Evolutionary conservation across 1,140 invertebrate species (phyloP).

Genomic region (Helicoverpa zea): DNA sequence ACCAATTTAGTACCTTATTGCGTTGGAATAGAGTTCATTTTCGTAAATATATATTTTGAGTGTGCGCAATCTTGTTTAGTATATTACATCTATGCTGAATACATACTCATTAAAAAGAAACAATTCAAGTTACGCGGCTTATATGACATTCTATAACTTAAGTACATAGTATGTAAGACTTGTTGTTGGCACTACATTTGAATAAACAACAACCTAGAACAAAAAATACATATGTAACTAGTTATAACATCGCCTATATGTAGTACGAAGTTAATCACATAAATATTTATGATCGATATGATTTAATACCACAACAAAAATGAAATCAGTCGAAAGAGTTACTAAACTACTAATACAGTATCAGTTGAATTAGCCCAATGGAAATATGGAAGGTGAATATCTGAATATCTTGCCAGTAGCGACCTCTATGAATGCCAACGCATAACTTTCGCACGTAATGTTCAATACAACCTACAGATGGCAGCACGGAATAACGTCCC

Average conservation of each 20-base stretch:
- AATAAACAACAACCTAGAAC: slow-evolving; percentile 20
- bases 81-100: too few species aligned
- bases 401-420: neutral
- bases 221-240: slow-evolving; percentile 30
- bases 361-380: neutral
- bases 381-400: too few species aligned
- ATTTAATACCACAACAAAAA: neutral
- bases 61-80: too few species aligned
- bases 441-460: neutral
- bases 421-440: slow-evolving; percentile 18
- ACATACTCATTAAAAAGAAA: slow-evolving; percentile 40
- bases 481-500: neutral
- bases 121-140: slow-evolving; percentile 34
- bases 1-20: too few species aligned
- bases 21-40: too few species aligned
- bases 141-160: neutral
- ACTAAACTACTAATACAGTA: neutral
- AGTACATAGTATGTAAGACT: slow-evolving; percentile 20
- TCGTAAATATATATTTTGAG: too few species aligned
- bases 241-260: slow-evolving; percentile 3
- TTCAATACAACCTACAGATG: neutral
- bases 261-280: neutral
- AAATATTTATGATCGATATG: slow-evolving; percentile 24
- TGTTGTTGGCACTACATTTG: slow-evolving; percentile 15
- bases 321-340: neutral